These are phyloP conservation scores for Aepyceros melampus DNA, from an alignment of 2,113 vertebrate species.

Conservation along the genomic window DNA sequence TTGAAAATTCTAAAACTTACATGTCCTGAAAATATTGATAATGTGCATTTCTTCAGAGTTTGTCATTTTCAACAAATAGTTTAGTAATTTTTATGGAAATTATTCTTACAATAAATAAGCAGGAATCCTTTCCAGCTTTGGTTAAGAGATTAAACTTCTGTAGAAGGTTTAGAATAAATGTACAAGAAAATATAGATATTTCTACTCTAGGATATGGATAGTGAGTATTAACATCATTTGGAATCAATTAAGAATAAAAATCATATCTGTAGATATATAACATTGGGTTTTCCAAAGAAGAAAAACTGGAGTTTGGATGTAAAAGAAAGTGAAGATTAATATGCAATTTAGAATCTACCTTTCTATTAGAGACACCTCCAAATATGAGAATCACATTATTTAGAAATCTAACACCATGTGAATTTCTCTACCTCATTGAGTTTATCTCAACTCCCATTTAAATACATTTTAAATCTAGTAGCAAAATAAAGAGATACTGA, in stretches of 20 bases:
- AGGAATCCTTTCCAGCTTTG: background rate
- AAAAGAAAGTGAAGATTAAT: background rate
- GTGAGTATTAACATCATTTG: background rate
- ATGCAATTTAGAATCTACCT: background rate
- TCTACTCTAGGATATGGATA: background rate
- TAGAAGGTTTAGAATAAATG: background rate
- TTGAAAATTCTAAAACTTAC: background rate
- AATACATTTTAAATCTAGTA: background rate
- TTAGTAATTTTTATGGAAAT: background rate
- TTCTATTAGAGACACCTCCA: background rate
- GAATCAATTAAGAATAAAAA: background rate
- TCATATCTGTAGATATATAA: background rate
- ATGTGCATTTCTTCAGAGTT: background rate
- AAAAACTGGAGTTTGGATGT: background rate
- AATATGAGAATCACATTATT: conserved; percentile 15
- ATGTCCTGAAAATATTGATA: background rate
- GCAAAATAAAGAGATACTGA: background rate
- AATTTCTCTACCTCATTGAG: background rate
- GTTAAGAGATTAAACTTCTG: conserved; percentile 11
- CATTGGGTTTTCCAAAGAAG: background rate
- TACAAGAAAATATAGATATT: background rate
- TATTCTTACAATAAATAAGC: background rate
- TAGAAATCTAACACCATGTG: background rate
- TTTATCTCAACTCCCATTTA: background rate
- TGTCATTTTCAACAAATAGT: background rate